A percentile compares a stretch with the other conserved stretches of the same genome.
phyloP scores from a whole-genome alignment of 2,113 vertebrate genomes.

The Cacatua alba region DNA sequence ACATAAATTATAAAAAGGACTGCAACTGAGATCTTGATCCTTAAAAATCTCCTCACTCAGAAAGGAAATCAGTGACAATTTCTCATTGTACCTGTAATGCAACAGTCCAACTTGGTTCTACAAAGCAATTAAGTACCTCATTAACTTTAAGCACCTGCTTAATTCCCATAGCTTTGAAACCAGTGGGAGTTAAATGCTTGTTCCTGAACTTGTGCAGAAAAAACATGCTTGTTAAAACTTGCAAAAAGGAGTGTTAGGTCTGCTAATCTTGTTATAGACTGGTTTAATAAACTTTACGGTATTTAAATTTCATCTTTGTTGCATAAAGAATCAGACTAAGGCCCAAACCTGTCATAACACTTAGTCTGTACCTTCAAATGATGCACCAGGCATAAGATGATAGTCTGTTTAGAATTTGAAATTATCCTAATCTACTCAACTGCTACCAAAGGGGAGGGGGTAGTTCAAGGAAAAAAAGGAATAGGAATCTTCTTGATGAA shows the following conservation, averaged over 20 bases:
- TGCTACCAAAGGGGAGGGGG: not conserved
- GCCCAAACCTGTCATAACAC: not conserved
- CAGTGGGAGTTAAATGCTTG: slow-evolving; percentile 26
- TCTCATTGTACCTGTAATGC: not conserved
- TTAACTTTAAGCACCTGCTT: slow-evolving; percentile 62
- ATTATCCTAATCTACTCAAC: not conserved
- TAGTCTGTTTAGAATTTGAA: not conserved
- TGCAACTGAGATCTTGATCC: not conserved
- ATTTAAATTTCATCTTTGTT: not conserved
- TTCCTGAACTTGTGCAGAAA: slow-evolving; percentile 4
- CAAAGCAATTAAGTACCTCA: slow-evolving; percentile 62
- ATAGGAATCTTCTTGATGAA: not conserved
- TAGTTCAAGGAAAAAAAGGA: not conserved
- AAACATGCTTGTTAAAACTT: not conserved
- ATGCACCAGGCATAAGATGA: not conserved
- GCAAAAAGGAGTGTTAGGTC: not conserved
- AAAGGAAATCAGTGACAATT: not conserved
- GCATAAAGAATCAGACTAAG: not conserved
- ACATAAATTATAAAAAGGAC: not conserved
- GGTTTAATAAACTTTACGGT: not conserved
- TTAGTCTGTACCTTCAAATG: not conserved
- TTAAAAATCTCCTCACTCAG: not conserved
- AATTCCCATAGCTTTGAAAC: slow-evolving; percentile 57
- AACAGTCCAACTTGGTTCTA: slow-evolving; percentile 43
- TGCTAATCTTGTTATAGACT: not conserved